phyloP scores from a whole-genome alignment of 2,797 vertebrate genomes.

The Gallirallus australis region DNA sequence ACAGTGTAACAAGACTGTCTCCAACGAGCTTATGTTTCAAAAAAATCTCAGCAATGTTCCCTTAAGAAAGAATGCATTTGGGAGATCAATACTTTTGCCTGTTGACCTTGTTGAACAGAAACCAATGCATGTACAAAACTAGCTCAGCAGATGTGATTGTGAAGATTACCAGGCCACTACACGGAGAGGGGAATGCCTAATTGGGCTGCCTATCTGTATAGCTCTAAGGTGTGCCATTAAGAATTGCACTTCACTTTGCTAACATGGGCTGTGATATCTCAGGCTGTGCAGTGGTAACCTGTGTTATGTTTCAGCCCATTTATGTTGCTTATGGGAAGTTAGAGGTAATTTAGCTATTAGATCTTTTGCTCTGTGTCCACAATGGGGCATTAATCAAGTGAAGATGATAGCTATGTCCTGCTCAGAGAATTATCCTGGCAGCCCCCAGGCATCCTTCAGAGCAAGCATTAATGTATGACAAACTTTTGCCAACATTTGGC shows the following conservation, averaged over 20 bases:
- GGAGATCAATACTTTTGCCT: neutral
- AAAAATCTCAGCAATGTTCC: neutral
- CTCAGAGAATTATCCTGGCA: constrained; percentile 30
- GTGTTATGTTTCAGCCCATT: neutral
- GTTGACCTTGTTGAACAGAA: constrained; percentile 18
- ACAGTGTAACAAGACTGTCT: neutral
- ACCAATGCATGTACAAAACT: neutral
- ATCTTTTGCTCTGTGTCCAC: neutral
- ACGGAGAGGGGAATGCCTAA: neutral
- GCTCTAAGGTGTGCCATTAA: neutral
- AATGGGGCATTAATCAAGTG: neutral
- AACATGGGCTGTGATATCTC: neutral
- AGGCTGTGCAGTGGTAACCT: neutral
- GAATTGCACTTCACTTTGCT: neutral
- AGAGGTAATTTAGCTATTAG: neutral
- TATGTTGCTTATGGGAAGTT: neutral
- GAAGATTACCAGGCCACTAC: neutral
- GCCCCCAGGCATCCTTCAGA: neutral
- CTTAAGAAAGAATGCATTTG: neutral
- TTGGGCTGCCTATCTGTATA: neutral
- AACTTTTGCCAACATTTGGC: constrained; percentile 19
- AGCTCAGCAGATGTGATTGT: neutral
- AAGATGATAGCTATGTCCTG: constrained; percentile 1
- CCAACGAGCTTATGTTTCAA: neutral
- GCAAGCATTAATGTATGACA: neutral